These are phyloP conservation scores for Sebastes iracundus DNA, from an alignment of 2,797 vertebrate genomes.

Conservation along the genomic window DNA sequence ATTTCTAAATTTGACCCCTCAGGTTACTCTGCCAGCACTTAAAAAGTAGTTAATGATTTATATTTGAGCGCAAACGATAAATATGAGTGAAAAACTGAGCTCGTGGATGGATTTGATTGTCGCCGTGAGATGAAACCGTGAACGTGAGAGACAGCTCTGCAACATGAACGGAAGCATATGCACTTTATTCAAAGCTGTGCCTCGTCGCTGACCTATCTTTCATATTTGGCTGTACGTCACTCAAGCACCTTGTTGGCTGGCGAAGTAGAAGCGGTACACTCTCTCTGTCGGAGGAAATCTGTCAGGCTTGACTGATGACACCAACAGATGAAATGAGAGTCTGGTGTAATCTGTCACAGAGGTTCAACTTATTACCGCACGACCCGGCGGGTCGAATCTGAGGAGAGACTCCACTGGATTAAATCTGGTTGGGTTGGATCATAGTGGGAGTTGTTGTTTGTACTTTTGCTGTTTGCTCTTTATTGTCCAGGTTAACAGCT, in stretches of 20 bases:
- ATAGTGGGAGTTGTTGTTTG: background rate
- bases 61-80: background rate
- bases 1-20: background rate
- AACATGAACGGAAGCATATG: background rate
- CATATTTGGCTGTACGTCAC: constrained; percentile 8
- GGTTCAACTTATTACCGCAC: constrained; percentile 12
- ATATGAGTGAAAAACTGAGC: background rate
- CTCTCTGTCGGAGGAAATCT: constrained; percentile 34
- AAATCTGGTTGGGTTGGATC: background rate
- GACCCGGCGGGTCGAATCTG: background rate
- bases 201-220: background rate
- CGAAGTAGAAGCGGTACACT: background rate
- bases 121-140: background rate
- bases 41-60: background rate
- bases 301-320: constrained; percentile 47
- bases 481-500: background rate
- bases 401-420: constrained; percentile 9
- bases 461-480: background rate
- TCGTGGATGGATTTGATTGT: background rate
- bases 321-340: constrained; percentile 28
- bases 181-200: background rate
- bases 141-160: background rate
- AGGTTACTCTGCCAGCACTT: background rate
- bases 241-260: constrained; percentile 23
- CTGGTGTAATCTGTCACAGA: constrained; percentile 19